Percentiles rank a stretch among this genome's conserved stretches.
phyloP scores from a whole-genome alignment of 2,888 invertebrate genomes.

The Xestobium rufovillosum region DNA sequence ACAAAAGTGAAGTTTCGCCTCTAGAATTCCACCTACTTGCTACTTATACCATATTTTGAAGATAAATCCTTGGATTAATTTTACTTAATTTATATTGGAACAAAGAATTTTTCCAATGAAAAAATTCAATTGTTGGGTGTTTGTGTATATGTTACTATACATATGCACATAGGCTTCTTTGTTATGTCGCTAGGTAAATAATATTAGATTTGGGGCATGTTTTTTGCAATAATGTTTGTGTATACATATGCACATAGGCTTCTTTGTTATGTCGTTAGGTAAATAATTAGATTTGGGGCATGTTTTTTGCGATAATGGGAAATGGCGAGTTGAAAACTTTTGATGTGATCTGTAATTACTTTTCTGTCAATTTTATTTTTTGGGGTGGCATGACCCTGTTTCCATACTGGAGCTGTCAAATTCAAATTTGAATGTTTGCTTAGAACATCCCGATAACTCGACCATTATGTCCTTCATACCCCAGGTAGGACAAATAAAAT shows the following conservation, averaged over 20 bases:
- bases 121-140: slow-evolving; percentile 11
- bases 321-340: slow-evolving; percentile 17
- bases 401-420: background rate
- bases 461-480: slow-evolving; percentile 2
- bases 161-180: slow-evolving; percentile 15
- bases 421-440: slow-evolving; percentile 1
- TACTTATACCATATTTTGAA: too few relatives aligned
- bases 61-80: too few relatives aligned
- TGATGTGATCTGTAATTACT: slow-evolving; percentile 14
- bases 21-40: too few relatives aligned
- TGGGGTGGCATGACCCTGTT: too few relatives aligned
- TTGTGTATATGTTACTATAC: slow-evolving; percentile 15
- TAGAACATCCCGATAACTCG: slow-evolving; percentile 5
- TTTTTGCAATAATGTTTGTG: slow-evolving; percentile 20
- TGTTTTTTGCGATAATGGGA: slow-evolving; percentile 20
- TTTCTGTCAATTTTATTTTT: slow-evolving; percentile 6
- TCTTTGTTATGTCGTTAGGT: slow-evolving; percentile 17
- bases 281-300: slow-evolving; percentile 18
- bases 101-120: too few relatives aligned
- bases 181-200: slow-evolving; percentile 20
- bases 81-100: too few relatives aligned
- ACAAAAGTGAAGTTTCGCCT: too few relatives aligned
- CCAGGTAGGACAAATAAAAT: slow-evolving; percentile 2
- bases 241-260: slow-evolving; percentile 16
- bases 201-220: slow-evolving; percentile 16